A percentile compares a stretch with the other conserved stretches of the same genome.
phyloP scores from a whole-genome alignment of 2,797 vertebrate genomes.

The Moxostoma hubbsi region DNA sequence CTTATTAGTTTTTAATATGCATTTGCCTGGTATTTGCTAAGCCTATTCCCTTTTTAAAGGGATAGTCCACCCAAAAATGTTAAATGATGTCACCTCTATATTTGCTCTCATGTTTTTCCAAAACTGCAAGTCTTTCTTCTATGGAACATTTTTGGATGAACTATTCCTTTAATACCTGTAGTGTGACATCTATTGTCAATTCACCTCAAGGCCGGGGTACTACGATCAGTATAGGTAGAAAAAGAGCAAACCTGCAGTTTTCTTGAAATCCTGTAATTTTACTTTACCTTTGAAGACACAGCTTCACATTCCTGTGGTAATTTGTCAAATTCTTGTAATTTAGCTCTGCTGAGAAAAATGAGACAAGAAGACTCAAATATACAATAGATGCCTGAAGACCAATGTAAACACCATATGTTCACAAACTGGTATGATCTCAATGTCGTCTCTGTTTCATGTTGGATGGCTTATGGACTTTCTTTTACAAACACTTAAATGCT shows the following conservation, averaged over 20 bases:
- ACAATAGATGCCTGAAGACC: slow-evolving; percentile 15
- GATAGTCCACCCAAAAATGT: no score
- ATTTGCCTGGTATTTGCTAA: neutral
- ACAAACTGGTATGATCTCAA: neutral
- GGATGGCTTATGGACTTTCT: neutral
- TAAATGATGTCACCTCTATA: no score
- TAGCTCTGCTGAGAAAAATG: slow-evolving; percentile 5
- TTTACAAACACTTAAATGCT: neutral
- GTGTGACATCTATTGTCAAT: neutral
- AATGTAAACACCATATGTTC: neutral
- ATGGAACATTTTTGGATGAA: no score
- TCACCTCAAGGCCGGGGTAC: neutral
- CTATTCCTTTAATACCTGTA: no score
- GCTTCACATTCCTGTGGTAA: slow-evolving; percentile 50
- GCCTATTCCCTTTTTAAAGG: neutral
- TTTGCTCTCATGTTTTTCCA: no score
- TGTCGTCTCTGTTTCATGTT: slow-evolving; percentile 1
- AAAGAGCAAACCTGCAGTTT: neutral
- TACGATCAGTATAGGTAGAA: neutral
- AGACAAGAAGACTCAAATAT: neutral
- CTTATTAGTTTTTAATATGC: neutral
- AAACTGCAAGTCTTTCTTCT: no score
- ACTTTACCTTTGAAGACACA: slow-evolving; percentile 33
- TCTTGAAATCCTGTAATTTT: slow-evolving; percentile 25
- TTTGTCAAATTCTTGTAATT: slow-evolving; percentile 43